Conservation (phyloP, 2,113 vertebrate species). For the Indicator maculatus region DNA sequence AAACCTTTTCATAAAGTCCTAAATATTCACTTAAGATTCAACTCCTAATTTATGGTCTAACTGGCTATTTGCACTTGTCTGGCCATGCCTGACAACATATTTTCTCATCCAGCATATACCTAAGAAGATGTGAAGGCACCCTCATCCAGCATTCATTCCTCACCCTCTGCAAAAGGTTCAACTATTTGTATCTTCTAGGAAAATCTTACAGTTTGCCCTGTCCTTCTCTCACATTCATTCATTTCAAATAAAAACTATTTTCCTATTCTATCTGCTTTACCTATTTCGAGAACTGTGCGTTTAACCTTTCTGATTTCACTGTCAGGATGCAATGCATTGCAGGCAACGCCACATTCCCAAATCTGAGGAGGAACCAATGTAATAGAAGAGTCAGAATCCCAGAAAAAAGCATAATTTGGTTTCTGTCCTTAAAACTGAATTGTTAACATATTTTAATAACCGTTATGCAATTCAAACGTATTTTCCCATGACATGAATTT, state of each 20-base stretch:
- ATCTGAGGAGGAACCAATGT: constrained; percentile 3
- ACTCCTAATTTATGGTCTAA: constrained; percentile 13
- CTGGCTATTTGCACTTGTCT: constrained; percentile 7
- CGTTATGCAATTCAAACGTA: neutral
- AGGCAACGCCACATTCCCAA: constrained; percentile 14
- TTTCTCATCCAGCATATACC: neutral
- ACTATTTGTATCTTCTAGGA: constrained; percentile 62
- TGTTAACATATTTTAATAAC: neutral
- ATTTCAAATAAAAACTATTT: neutral
- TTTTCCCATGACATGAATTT: neutral
- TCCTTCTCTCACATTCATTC: constrained; percentile 52
- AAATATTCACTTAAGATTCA: constrained; percentile 7
- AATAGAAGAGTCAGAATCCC: neutral
- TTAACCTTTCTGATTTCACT: constrained; percentile 59
- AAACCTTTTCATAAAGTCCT: neutral
- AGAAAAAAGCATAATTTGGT: neutral
- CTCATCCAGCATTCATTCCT: constrained; percentile 46
- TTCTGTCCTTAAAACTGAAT: neutral
- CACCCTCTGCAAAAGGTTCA: constrained; percentile 19
- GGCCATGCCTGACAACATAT: constrained; percentile 14
- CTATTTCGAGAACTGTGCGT: neutral
- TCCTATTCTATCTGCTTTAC: neutral
- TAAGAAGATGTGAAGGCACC: constrained; percentile 46
- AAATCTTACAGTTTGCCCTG: constrained; percentile 41
- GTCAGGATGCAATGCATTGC: constrained; percentile 42